Evolutionary conservation across 2,888 invertebrate species (phyloP), one percentile per base, ranked within the genome.

Genomic region (Phyllotreta cruciferae): DNA sequence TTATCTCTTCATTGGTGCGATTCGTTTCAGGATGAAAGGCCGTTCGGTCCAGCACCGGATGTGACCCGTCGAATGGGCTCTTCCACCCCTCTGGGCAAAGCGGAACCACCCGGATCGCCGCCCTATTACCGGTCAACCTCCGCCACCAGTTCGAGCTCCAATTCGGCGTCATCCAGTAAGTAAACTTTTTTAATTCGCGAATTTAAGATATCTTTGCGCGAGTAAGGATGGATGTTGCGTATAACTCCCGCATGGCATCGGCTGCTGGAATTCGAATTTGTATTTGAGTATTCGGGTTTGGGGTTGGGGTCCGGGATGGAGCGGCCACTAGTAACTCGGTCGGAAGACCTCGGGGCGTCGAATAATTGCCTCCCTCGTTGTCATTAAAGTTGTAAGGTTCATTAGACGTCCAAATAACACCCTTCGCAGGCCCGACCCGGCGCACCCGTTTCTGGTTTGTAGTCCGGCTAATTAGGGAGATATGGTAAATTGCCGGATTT

Each of bases 131-230:
- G 86, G 70, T 83, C 82, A 79, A 85, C 71, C 78, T 85, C 74
- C 78, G 85, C 77, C 11, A 85, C 85, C 60, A 86, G 86, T 73
- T 86, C 86, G 64, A 86, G 85, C 64, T 84, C 85, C 58, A 87
- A 86, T 64, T 87, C 85, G 6, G 85, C 83, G 76, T 86, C 87
- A 41, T 86, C 87, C 60, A 84, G 87, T 87, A 73, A 85, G 85
- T 80, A 1, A 13, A 9, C n/a, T 36, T 44, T 24, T 52, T 10
- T 10, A 52, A 52, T 52, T n/a, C n/a, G n/a, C 9, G 13, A 42
- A n/a, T n/a, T n/a, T n/a, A n/a, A n/a, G n/a, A n/a, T n/a, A n/a
- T n/a, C n/a, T n/a, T n/a, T n/a, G n/a, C n/a, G n/a, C n/a, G n/a
- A n/a, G n/a, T n/a, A n/a, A n/a, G n/a, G n/a, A n/a, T n/a, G n/a